Percentiles rank a stretch among this genome's conserved stretches.
phyloP scores from a whole-genome alignment of 2,797 vertebrate genomes.

The Chrysocyon brachyurus region DNA sequence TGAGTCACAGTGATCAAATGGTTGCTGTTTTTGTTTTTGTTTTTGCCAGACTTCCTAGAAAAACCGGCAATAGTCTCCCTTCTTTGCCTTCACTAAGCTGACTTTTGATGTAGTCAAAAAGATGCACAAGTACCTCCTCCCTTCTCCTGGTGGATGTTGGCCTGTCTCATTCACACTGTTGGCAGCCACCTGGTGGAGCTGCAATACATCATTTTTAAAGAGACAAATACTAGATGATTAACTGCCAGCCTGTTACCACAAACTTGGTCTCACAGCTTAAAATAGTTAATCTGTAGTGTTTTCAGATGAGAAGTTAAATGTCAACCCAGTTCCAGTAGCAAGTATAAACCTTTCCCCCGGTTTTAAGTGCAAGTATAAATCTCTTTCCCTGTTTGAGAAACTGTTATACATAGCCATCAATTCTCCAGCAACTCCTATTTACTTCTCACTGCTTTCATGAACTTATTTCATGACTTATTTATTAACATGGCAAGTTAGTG shows the following conservation, averaged over 20 bases:
- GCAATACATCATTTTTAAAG: constrained; percentile 55
- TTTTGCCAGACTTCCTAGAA: constrained; percentile 52
- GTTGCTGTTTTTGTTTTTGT: not conserved
- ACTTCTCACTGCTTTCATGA: not conserved
- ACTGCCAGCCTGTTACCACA: constrained; percentile 31
- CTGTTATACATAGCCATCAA: not conserved
- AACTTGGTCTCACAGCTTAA: constrained; percentile 60
- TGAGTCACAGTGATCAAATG: not conserved
- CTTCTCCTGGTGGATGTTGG: not conserved
- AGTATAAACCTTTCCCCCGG: not conserved
- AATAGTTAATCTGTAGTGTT: not conserved
- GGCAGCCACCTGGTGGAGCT: constrained; percentile 84
- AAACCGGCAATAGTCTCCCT: not conserved
- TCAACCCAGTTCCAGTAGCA: constrained; percentile 20
- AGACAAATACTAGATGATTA: constrained; percentile 43
- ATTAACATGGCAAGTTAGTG: not conserved
- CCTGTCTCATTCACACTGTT: not conserved
- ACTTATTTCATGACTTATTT: too few relatives aligned
- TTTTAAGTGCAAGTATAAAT: not conserved
- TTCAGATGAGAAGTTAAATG: constrained; percentile 15
- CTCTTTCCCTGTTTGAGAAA: not conserved
- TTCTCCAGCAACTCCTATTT: not conserved
- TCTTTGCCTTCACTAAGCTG: not conserved
- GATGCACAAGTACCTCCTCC: not conserved
- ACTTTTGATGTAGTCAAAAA: not conserved